These are phyloP conservation scores for Megastigmus dorsalis DNA, from an alignment of 2,888 invertebrate species.

Conservation along the genomic window DNA sequence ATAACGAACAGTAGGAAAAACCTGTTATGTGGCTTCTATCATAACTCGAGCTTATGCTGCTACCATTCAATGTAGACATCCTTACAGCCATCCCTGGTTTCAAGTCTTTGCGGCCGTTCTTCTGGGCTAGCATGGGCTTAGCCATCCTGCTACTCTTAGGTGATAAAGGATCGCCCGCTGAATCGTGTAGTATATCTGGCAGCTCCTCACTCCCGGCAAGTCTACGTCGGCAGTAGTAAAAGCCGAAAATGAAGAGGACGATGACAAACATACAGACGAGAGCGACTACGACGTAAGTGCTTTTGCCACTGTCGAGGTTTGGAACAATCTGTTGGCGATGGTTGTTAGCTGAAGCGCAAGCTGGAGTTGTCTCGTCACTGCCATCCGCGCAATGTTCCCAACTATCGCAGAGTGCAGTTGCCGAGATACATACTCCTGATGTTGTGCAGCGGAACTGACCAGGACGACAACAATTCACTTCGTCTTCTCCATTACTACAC, in stretches of 20 bases:
- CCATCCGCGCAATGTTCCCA: constrained; percentile 87
- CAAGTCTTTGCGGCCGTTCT: constrained; percentile 69
- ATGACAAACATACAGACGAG: constrained; percentile 77
- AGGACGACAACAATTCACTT: constrained; percentile 81
- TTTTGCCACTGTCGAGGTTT: constrained; percentile 73
- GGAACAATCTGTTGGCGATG: constrained; percentile 71
- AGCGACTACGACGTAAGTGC: constrained; percentile 77
- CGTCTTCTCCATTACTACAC: constrained; percentile 83
- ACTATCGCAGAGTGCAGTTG: constrained; percentile 83
- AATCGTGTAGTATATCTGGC: constrained; percentile 78
- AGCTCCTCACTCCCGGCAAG: constrained; percentile 74
- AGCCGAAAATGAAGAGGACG: constrained; percentile 76
- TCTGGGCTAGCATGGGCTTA: constrained; percentile 70
- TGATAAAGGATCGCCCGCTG: constrained; percentile 81
- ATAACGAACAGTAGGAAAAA: constrained; percentile 54
- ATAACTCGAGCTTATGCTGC: constrained; percentile 80
- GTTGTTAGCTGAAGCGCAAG: constrained; percentile 76
- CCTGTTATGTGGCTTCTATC: constrained; percentile 84
- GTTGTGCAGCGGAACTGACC: constrained; percentile 83
- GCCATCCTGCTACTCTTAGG: constrained; percentile 75
- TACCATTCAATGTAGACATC: constrained; percentile 81
- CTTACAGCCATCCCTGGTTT: constrained; percentile 76
- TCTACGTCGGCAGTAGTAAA: constrained; percentile 77
- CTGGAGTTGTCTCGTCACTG: constrained; percentile 83
- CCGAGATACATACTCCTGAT: constrained; percentile 83